Percentiles rank a stretch among this genome's conserved stretches.
These are phyloP conservation scores for Tapirus indicus DNA, from an alignment of 2,797 vertebrate genomes.

Conservation along the genomic window DNA sequence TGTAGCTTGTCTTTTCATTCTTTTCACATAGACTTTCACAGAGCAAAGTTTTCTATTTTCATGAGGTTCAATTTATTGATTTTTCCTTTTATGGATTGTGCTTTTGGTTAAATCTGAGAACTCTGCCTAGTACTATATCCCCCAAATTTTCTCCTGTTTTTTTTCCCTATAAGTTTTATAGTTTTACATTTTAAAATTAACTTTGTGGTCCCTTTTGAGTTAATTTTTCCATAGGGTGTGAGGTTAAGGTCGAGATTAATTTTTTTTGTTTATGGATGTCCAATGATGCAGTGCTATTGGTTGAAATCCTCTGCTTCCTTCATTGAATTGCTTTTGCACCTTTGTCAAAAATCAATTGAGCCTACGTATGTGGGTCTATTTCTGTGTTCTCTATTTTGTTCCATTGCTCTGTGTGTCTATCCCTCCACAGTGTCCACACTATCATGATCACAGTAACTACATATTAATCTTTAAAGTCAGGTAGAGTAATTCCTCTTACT, in stretches of 20 bases:
- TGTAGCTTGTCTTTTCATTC: background rate
- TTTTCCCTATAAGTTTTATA: background rate
- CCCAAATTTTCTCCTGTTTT: background rate
- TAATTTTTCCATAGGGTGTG: background rate
- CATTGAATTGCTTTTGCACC: background rate
- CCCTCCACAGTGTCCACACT: background rate
- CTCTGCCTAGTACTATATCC: background rate
- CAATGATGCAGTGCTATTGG: background rate
- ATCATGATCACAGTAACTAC: background rate
- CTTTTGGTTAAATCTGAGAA: background rate
- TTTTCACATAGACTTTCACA: background rate
- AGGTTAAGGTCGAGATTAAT: background rate
- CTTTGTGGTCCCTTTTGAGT: background rate
- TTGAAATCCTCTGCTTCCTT: background rate
- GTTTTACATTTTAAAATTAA: conserved; percentile 7
- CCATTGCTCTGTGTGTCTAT: background rate
- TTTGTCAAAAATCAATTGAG: background rate
- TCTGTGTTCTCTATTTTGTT: background rate
- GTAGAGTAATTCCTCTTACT: background rate
- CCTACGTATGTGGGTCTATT: background rate
- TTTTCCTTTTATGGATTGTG: background rate
- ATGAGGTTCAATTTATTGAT: background rate
- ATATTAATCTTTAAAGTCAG: no score
- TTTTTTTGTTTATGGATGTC: background rate
- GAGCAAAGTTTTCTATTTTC: background rate